Conservation (phyloP, 2,113 vertebrate species). For the Pollachius pollachius region DNA sequence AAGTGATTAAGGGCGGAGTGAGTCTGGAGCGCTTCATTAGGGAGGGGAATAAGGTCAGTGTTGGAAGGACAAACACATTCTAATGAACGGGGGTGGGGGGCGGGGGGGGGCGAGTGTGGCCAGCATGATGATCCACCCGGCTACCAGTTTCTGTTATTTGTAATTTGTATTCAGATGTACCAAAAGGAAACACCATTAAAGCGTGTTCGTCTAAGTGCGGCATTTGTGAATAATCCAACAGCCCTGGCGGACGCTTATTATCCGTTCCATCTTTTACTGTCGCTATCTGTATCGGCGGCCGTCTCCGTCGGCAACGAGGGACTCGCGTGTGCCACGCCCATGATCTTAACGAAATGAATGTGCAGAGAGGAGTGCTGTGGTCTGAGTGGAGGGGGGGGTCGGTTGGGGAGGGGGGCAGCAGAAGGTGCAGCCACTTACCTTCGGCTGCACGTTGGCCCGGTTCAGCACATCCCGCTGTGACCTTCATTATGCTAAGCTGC, state of each 20-base stretch:
- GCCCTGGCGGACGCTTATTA: too few species aligned
- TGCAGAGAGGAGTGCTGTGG: not conserved
- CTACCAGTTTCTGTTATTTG: not conserved
- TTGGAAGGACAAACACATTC: slow-evolving; percentile 77
- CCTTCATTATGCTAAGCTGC: not conserved
- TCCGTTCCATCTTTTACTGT: too few species aligned
- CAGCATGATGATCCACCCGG: slow-evolving; percentile 46
- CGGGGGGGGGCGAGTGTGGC: slow-evolving; percentile 55
- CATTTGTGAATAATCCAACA: too few species aligned
- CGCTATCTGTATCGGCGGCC: too few species aligned
- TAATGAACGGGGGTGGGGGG: slow-evolving; percentile 61
- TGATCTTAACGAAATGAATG: not conserved
- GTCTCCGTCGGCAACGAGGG: not conserved
- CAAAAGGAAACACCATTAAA: too few species aligned
- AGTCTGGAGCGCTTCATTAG: slow-evolving; percentile 71
- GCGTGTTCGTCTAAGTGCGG: too few species aligned
- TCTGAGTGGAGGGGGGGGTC: too few species aligned
- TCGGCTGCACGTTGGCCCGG: not conserved
- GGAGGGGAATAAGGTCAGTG: slow-evolving; percentile 71
- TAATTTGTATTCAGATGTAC: too few species aligned
- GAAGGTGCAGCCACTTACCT: too few species aligned
- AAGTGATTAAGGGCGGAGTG: slow-evolving; percentile 69
- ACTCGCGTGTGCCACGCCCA: not conserved
- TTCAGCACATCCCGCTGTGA: not conserved
- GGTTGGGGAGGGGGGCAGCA: too few species aligned